Evolutionary conservation across 2,113 vertebrate species (phyloP), one percentile per base, ranked within the genome.

Genomic region (Burhinus bistriatus): DNA sequence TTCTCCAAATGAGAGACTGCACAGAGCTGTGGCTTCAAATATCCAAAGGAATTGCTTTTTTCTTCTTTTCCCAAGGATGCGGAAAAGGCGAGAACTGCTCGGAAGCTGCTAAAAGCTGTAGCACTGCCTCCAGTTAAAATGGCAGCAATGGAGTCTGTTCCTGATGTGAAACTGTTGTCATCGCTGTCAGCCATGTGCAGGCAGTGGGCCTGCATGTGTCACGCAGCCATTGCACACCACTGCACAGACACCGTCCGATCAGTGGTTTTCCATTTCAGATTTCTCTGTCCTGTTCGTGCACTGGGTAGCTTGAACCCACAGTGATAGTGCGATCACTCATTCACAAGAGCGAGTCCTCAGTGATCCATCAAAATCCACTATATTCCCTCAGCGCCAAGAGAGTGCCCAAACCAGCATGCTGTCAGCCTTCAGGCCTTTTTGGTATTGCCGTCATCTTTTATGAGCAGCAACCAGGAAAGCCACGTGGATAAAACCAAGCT

Each of bases 101-200:
- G 49, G 68, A 87, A 71, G 69, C 16, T 38, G 45, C 59, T 25
- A 9, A 54, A 62, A 82, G 52, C 54, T 52, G 38, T 54, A 42
- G n/a, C 2, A 5, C 32, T 80, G 59, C 30, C 34, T 62, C 6
- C 51, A 61, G 36, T 54, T 38, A 20, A n/a, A 90, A 8, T 9
- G 29, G 36, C 11, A 70, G 34, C 0, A 1, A 52, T 29, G 15
- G 70, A 47, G 29, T 21, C 34, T n/a, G 2, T 34, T 58, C 45
- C 85, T 15, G 17, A 12, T 25, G 66, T 83, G 80, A 78, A 73
- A 1, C 9, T n/a, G 42, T 40, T 70, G 49, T n/a, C 22, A 6
- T 18, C 0, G 0, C 6, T 32, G 17, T 42, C 0, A 1, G 65
- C 1, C 49, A 34, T 1, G 2, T 30, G 2, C 12, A 23, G 22